Evolutionary conservation across 1,140 invertebrate genomes (phyloP).

Genomic region (Choristoneura fumiferana): DNA sequence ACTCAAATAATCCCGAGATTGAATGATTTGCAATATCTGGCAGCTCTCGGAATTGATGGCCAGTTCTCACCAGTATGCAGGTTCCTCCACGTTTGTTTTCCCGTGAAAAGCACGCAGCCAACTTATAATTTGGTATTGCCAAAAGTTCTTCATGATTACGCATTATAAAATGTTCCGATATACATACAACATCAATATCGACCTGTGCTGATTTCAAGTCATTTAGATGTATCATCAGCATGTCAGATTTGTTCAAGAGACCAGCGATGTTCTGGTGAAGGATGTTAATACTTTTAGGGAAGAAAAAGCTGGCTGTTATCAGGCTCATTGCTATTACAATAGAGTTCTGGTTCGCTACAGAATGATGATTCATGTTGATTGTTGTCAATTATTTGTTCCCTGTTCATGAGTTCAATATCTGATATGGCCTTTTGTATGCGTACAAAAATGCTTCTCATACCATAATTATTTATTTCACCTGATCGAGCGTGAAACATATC

Average conservation of each 20-base stretch:
- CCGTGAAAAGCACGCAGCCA: constrained; percentile 1
- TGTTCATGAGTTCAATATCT: neutral
- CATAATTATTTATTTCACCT: constrained; percentile 1
- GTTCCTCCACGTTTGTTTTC: constrained; percentile 5
- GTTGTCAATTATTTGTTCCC: neutral
- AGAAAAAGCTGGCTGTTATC: neutral
- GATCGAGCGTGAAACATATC: neutral
- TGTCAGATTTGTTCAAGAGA: neutral
- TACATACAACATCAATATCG: neutral
- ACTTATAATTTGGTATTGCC: neutral
- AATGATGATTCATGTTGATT: neutral
- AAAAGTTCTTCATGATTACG: neutral
- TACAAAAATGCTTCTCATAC: neutral
- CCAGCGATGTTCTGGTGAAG: constrained; percentile 12
- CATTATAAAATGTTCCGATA: neutral
- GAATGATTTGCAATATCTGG: neutral
- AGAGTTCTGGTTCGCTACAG: no score
- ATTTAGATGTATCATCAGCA: neutral
- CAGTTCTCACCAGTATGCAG: neutral
- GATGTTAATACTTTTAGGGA: neutral
- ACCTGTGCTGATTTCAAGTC: neutral
- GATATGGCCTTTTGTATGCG: neutral
- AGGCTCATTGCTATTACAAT: no score
- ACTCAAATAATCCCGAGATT: neutral
- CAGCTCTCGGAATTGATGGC: neutral